Conservation (phyloP, 1,140 invertebrate genomes). For the Tetranychus urticae region DNA sequence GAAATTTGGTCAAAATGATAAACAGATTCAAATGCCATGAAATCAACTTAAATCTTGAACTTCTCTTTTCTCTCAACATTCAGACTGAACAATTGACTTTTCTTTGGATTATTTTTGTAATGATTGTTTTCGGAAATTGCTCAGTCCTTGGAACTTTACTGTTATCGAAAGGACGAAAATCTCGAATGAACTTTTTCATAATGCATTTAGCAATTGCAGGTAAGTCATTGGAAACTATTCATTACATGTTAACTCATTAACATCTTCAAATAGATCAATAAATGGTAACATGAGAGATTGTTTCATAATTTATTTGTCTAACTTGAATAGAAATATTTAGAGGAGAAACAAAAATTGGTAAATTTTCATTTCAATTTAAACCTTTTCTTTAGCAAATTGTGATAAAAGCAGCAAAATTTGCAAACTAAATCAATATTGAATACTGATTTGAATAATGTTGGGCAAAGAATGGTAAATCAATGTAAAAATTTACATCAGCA, state of each 20-base stretch:
- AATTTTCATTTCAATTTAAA: not conserved
- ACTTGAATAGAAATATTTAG: no score
- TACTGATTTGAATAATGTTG: no score
- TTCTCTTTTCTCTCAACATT: no score
- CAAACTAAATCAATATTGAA: not conserved
- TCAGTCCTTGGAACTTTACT: slow-evolving; percentile 58
- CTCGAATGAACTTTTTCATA: slow-evolving; percentile 88
- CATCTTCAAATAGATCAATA: not conserved
- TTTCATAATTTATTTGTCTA: not conserved
- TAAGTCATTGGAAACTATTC: slow-evolving; percentile 13
- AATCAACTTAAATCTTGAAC: no score
- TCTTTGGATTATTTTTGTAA: slow-evolving; percentile 57
- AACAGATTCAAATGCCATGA: no score
- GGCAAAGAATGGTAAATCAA: no score
- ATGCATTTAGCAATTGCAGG: slow-evolving; percentile 78
- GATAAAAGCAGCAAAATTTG: not conserved
- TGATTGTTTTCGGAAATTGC: slow-evolving; percentile 67
- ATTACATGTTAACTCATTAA: not conserved
- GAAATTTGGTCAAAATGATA: no score
- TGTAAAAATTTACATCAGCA: no score
- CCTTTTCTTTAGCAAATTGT: not conserved
- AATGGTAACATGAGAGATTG: not conserved
- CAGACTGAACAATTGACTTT: slow-evolving; percentile 72
- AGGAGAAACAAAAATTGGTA: not conserved
- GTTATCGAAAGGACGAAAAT: slow-evolving; percentile 56